A percentile compares a stretch with the other conserved stretches of the same genome.
These are phyloP conservation scores for Synodontis membranacea DNA, from an alignment of 2,113 vertebrate genomes.

Conservation along the genomic window DNA sequence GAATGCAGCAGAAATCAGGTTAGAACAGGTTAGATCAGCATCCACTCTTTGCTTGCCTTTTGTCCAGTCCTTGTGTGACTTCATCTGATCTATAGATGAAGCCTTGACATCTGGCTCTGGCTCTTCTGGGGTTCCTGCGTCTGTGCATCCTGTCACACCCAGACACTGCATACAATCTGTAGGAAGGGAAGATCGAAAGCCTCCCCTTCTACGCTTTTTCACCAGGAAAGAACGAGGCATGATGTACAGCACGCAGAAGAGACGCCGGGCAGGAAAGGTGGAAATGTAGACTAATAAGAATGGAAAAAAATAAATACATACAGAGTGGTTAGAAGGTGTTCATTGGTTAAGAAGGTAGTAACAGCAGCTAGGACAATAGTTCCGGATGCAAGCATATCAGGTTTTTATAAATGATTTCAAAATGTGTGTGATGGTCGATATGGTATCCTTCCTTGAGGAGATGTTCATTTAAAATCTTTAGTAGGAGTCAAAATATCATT, in stretches of 20 bases:
- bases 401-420: not conserved
- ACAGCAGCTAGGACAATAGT: not conserved
- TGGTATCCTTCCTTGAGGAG: not conserved
- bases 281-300: not conserved
- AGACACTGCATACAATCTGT: constrained; percentile 41
- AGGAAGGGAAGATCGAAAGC: constrained; percentile 54
- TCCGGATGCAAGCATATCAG: not conserved
- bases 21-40: not conserved
- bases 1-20: not conserved
- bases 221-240: constrained; percentile 78
- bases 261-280: not conserved
- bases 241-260: not conserved
- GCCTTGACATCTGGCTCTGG: constrained; percentile 5
- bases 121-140: constrained; percentile 10
- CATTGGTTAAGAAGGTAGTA: no score
- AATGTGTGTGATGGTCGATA: not conserved
- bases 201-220: constrained; percentile 62
- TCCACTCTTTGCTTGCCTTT: constrained; percentile 21
- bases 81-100: constrained; percentile 21
- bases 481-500: not conserved
- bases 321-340: not conserved
- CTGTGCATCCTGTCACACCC: constrained; percentile 8
- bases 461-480: not conserved
- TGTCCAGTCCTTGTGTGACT: constrained; percentile 26
- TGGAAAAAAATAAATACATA: not conserved